Base-by-base conservation (phyloP, 2,888 invertebrate genomes). In the Phlogophora meticulosa region DNA sequence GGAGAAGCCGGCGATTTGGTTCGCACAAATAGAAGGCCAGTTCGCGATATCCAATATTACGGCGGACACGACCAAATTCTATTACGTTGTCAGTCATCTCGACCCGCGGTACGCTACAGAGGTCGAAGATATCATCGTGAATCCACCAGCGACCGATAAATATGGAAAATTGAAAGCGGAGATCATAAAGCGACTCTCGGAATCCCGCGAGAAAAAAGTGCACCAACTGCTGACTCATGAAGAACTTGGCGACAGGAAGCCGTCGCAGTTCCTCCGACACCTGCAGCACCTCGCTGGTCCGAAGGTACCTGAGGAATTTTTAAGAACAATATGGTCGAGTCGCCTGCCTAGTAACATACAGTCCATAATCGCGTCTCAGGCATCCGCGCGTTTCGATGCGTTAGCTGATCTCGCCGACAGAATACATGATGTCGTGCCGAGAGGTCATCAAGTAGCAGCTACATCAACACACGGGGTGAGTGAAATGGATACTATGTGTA, bases 1-100 rank as follows among this genome's bases (percentile, higher is more conserved):
- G 0, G 40, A 55, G 13, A 55, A 42, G 5, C 40, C 55, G 4
- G 20, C 43, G 7, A 15, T 56, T 9, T 56, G 56, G 56, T 56
- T 56, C 28, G 7, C 13, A 5, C 43, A 56, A 20, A 17, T 56
- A 2, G 43, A 56, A 9, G 32, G 43, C 32, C 32, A 34, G 15
- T 56, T 56, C 7, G 10, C 10, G 0, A n/a, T 56, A 15, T 28
- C 56, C 0, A 43, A 20, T 20, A 34, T 45, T 15, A 57, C 15
- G 4, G 13, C 13, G 4, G 56, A 57, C 20, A 4, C 28, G 3
- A 34, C 43, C 1, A 34, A 34, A 11, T 57, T 20, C 11, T 4
- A 43, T n/a, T 7, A 56, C 15, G 34, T 11, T 7, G 24, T 24
- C 10, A 11, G 34, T n/a, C 13, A 22, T 10, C n/a, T 45, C 4